Evolutionary conservation across 2,888 invertebrate species (phyloP).

Genomic region (Pachydiplax longipennis): DNA sequence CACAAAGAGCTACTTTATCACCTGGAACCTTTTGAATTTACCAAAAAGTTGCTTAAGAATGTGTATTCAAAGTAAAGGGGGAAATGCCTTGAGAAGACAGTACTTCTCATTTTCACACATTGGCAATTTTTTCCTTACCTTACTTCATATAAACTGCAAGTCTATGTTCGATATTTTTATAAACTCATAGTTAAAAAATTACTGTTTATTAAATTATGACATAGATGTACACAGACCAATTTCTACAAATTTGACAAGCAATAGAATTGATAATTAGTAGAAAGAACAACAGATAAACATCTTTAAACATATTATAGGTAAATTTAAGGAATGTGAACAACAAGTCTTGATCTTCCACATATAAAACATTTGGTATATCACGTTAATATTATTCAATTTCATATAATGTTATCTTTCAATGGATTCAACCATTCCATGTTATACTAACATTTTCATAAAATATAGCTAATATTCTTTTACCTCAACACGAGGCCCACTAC

Average conservation of each 20-base stretch:
- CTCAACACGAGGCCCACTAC: conserved; percentile 22
- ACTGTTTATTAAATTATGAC: conserved; percentile 3
- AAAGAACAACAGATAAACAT: background rate
- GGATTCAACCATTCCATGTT: background rate
- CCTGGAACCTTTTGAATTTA: too few relatives aligned
- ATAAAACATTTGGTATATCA: conserved; percentile 7
- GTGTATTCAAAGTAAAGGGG: too few relatives aligned
- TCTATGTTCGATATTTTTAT: too few relatives aligned
- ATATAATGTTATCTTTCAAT: background rate
- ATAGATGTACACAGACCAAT: conserved; percentile 4
- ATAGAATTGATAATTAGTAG: conserved; percentile 8
- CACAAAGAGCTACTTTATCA: too few relatives aligned
- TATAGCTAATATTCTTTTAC: conserved; percentile 19
- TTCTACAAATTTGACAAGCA: conserved; percentile 14
- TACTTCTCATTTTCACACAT: too few relatives aligned
- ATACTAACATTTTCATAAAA: conserved; percentile 30
- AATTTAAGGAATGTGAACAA: conserved; percentile 31
- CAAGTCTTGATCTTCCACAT: background rate
- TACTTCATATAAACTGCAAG: too few relatives aligned
- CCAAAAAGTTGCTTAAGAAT: too few relatives aligned
- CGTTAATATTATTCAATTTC: conserved; percentile 15
- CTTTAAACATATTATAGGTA: conserved; percentile 19
- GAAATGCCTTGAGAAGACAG: too few relatives aligned
- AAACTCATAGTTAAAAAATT: background rate
- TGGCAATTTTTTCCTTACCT: too few relatives aligned